Percentiles rank a stretch among this genome's conserved stretches.
These are phyloP conservation scores for Pygocentrus nattereri DNA, from an alignment of 2,797 vertebrate species.

Conservation along the genomic window DNA sequence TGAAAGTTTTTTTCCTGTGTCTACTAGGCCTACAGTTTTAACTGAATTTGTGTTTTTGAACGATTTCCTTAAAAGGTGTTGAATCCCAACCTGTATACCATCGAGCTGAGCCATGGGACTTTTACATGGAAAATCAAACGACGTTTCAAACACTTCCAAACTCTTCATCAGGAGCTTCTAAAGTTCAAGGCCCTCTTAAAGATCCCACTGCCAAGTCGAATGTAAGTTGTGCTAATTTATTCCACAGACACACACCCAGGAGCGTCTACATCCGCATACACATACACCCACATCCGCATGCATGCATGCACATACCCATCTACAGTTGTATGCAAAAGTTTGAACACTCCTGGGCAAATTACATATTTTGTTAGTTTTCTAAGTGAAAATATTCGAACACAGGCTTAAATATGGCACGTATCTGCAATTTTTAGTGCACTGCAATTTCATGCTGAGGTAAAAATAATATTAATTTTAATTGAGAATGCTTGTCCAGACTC, in stretches of 20 bases:
- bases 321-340: not conserved
- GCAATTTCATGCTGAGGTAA: too few relatives aligned
- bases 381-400: too few relatives aligned
- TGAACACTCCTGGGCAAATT: too few relatives aligned
- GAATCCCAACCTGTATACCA: slow-evolving; percentile 74
- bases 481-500: too few relatives aligned
- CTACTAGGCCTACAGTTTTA: not conserved
- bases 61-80: slow-evolving; percentile 69
- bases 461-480: too few relatives aligned
- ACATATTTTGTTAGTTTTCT: too few relatives aligned
- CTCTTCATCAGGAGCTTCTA: slow-evolving; percentile 72
- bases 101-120: slow-evolving; percentile 71
- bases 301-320: not conserved
- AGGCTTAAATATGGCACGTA: too few relatives aligned
- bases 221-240: slow-evolving; percentile 69
- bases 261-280: slow-evolving; percentile 2
- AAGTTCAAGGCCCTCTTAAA: slow-evolving; percentile 75
- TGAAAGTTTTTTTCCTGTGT: too few relatives aligned
- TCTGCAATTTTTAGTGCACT: too few relatives aligned
- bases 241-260: slow-evolving; percentile 44
- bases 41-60: slow-evolving; percentile 62
- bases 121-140: slow-evolving; percentile 76
- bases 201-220: slow-evolving; percentile 69
- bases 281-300: not conserved
- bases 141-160: slow-evolving; percentile 73